Base-by-base conservation (phyloP, 2,888 invertebrate genomes). In the Epinotia bilunana region DNA sequence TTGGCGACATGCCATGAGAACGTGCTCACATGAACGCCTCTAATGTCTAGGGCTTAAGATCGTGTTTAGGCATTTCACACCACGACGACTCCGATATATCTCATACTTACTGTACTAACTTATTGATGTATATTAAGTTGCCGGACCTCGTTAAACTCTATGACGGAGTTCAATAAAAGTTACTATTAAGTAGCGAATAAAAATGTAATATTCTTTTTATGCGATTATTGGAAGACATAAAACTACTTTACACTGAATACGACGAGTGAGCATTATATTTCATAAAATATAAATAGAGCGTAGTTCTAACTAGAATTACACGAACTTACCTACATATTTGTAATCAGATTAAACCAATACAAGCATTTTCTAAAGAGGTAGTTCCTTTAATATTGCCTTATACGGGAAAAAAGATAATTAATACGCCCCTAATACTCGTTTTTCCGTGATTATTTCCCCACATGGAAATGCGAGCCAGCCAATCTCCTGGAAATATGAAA, bases 161-260 rank as follows among this genome's bases (percentile, higher is more conserved):
- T 49, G 23, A 64, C 23, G 9, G n/a, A 53, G 16, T 23, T 68
- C 68, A 58, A 68, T 68, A 68, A 68, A 57, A 68, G 43, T 58
- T 68, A 16, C 55, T 53, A 23, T 39, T 68, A 58, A 68, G 57
- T 58, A 43, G 57, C 43, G 43, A 57, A 58, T 68, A 57, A 23
- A 58, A 28, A 23, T 64, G 39, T 55, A 11, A 58, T 43, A 57
- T 43, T 57, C 0, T 68, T 57, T 58, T 68, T 68, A 68, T 67
- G 67, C 13, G 55, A 57, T 67, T 39, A 57, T 67, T 67, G 39
- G 9, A 28, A 57, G 55, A 57, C 67, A 55, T 33, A 39, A 58
- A 68, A 68, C 57, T 43, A 39, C 39, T 58, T 68, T 58, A 68
- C 43, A 16, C 68, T 55, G 53, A 55, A 67, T 67, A 57, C 3